A percentile compares a stretch with the other conserved stretches of the same genome.
Conservation (phyloP, 2,888 invertebrate species). For the Drosophila kuntzei region DNA sequence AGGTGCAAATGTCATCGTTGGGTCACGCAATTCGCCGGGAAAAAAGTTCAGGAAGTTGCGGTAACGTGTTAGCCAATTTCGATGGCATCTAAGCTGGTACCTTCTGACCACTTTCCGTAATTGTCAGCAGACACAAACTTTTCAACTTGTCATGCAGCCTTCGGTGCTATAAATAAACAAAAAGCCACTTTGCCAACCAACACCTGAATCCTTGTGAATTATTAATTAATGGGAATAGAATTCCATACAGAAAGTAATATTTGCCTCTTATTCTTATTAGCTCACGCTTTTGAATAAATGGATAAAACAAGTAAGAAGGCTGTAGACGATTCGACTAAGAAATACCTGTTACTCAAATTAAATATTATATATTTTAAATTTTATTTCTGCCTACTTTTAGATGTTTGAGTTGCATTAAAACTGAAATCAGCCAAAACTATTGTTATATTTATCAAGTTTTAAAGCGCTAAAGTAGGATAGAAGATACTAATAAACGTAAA, state of each 20-base stretch:
- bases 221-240: conserved; percentile 25
- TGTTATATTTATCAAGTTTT: no score
- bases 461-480: no score
- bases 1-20: conserved; percentile 63
- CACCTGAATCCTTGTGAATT: conserved; percentile 9
- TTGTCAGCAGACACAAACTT: conserved; percentile 26
- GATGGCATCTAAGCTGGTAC: conserved; percentile 12
- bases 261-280: neutral
- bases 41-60: conserved; percentile 45
- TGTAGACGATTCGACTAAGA: neutral
- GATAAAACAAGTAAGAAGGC: neutral
- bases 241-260: neutral
- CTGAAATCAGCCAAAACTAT: no score
- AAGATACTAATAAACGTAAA: no score
- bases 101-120: conserved; percentile 43
- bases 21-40: conserved; percentile 53
- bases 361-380: no score
- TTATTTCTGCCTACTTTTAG: no score
- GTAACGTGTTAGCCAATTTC: conserved; percentile 33
- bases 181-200: conserved; percentile 23
- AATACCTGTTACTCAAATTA: neutral
- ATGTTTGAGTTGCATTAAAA: no score
- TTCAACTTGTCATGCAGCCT: conserved; percentile 41
- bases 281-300: neutral
- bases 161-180: conserved; percentile 45